These are phyloP conservation scores for Trypoxylus dichotomus DNA, from an alignment of 1,140 invertebrate genomes.

Conservation along the genomic window DNA sequence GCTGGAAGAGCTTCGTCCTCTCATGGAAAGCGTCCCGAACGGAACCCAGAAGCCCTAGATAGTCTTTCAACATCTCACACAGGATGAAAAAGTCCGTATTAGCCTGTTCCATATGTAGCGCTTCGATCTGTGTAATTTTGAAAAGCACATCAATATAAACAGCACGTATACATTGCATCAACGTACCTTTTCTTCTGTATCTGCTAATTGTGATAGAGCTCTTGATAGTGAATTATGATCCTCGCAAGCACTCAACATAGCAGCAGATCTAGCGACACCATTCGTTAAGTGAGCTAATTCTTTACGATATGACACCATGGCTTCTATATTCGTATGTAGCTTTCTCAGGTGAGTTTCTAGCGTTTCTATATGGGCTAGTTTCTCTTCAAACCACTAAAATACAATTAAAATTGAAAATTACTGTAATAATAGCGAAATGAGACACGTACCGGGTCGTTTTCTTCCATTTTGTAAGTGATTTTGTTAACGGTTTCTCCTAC, in stretches of 20 bases:
- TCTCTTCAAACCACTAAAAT: constrained; percentile 97
- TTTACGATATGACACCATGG: constrained; percentile 81
- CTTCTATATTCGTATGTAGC: constrained; percentile 85
- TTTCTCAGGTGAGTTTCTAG: constrained; percentile 88
- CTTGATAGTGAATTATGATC: constrained; percentile 91
- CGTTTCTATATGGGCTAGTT: constrained; percentile 87
- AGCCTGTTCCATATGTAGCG: constrained; percentile 86
- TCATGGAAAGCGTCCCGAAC: constrained; percentile 99
- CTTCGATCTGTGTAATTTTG: constrained; percentile 66
- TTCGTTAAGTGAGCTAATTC: constrained; percentile 83
- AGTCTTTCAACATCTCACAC: constrained; percentile 93
- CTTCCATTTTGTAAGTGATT: constrained; percentile 99
- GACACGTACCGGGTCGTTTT: constrained; percentile 87
- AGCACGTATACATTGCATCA: no score
- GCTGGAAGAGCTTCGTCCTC: constrained; percentile 95
- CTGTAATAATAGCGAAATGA: background rate
- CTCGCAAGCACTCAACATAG: constrained; percentile 92
- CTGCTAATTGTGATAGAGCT: constrained; percentile 90
- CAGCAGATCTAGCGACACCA: constrained; percentile 82
- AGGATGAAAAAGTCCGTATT: constrained; percentile 94
- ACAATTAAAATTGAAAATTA: constrained; percentile 14
- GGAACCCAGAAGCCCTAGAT: constrained; percentile 88
- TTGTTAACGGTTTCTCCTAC: constrained; percentile 98
- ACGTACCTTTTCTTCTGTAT: constrained; percentile 81
- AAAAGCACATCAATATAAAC: no score